Base-by-base conservation (phyloP, 2,888 invertebrate species). In the Eupsilia transversa region DNA sequence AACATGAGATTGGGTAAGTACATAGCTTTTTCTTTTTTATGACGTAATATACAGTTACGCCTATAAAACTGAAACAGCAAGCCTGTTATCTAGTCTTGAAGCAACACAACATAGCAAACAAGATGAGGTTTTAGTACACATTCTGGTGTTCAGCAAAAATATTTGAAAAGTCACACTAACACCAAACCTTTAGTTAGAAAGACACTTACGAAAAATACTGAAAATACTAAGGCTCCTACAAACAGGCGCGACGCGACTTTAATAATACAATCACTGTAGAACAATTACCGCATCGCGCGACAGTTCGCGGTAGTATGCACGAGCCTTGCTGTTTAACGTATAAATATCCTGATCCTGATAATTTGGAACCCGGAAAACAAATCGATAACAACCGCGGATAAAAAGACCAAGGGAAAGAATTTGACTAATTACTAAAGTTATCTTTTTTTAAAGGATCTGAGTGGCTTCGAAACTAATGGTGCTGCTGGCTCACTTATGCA, bases 11-110 rank as follows among this genome's bases (percentile, higher is more conserved):
- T 30, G 72, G 27, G 54, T 49, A 68, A 83, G 80, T 71, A 83
- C 83, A 68, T 38, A 76, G 57, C 57, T 79, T 79, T 78, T 77
- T 52, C 49, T 52, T 82, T 69, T 79, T 79, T 79, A 84, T 79
- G 65, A 27, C 49, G 56, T 65, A 49, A 79, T 79, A 79, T 79
- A 83, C 80, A 54, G 64, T 83, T 60, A 60, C 49, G 64, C 49
- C 72, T 65, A 79, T 83, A 79, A 79, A 79, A 59, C 49, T 65
- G 49, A 38, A 59, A 83, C 59, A 56, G 78, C 74, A 65, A 57
- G 41, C 2, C 35, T 30, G 59, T 7, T 67, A 60, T 78, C 60
- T 82, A 65, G 59, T 60, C 23, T 23, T 46, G 38, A 46, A 63
- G 49, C 38, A 60, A 49, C 60, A 65, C n/a, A 30, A 65, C 49